Percentiles rank a stretch among this genome's conserved stretches.
phyloP scores from a whole-genome alignment of 1,140 invertebrate species.

The Heliconius hewitsoni region DNA sequence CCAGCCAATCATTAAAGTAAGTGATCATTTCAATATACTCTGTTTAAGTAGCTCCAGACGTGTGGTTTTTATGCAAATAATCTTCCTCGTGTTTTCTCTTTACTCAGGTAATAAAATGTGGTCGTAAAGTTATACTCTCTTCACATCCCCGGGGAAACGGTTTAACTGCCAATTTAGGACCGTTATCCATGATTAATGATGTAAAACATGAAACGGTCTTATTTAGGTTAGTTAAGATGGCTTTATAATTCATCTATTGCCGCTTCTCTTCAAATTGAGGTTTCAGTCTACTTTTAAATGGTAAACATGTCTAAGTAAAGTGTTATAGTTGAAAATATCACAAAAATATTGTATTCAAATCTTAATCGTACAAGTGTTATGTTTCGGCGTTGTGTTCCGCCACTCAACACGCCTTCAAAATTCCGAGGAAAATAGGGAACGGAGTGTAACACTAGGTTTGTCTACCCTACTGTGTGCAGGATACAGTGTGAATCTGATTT shows the following conservation, averaged over 20 bases:
- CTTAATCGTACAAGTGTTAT: no score
- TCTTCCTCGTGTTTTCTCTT: constrained; percentile 27
- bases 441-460: no score
- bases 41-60: constrained; percentile 11
- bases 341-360: no score
- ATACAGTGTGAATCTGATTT: no score
- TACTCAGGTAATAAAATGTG: constrained; percentile 35
- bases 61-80: constrained; percentile 21
- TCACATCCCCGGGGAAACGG: constrained; percentile 39
- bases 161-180: constrained; percentile 54
- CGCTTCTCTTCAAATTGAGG: neutral
- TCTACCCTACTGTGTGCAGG: no score
- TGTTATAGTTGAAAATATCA: no score
- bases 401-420: no score
- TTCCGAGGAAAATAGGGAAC: no score
- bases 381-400: no score
- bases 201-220: constrained; percentile 50
- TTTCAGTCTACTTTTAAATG: neutral
- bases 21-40: neutral
- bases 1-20: neutral
- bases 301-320: neutral
- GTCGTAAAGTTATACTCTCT: constrained; percentile 33
- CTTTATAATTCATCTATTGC: constrained; percentile 60
- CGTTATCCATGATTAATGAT: constrained; percentile 63
- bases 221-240: constrained; percentile 51